These are phyloP conservation scores for Monodelphis domestica DNA, from an alignment of 2,797 vertebrate species.

Conservation along the genomic window DNA sequence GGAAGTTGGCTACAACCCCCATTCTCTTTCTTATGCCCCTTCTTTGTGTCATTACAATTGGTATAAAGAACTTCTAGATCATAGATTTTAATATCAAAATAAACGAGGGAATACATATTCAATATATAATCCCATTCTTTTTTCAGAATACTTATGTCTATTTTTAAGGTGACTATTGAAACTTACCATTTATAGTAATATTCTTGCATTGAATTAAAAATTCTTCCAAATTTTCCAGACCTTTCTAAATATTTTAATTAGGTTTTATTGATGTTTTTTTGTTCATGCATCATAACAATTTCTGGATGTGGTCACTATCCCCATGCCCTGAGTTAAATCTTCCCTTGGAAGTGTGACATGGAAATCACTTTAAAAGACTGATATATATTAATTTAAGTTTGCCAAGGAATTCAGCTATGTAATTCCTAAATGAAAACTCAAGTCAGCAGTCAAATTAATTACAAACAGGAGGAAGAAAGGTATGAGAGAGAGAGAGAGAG, in stretches of 20 bases:
- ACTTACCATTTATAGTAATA: neutral
- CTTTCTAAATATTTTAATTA: neutral
- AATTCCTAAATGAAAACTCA: too few species aligned
- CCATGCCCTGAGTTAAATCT: neutral
- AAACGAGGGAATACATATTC: neutral
- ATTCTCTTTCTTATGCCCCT: neutral
- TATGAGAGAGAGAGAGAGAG: too few species aligned
- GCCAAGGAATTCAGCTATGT: too few species aligned
- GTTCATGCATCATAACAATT: neutral
- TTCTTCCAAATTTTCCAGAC: neutral
- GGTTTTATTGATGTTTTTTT: neutral
- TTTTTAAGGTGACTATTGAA: neutral
- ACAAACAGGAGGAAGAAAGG: too few species aligned
- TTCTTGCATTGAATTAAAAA: neutral
- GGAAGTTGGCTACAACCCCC: neutral
- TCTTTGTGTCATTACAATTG: neutral
- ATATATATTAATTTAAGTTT: too few species aligned
- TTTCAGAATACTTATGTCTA: neutral
- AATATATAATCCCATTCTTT: neutral
- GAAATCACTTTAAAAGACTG: too few species aligned
- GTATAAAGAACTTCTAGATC: neutral
- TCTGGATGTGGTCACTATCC: neutral
- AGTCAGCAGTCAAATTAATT: too few species aligned
- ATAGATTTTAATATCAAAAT: neutral
- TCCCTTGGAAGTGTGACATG: too few species aligned